Base-by-base conservation (phyloP, 2,888 invertebrate species). In the Pandemis cinnamomeana region DNA sequence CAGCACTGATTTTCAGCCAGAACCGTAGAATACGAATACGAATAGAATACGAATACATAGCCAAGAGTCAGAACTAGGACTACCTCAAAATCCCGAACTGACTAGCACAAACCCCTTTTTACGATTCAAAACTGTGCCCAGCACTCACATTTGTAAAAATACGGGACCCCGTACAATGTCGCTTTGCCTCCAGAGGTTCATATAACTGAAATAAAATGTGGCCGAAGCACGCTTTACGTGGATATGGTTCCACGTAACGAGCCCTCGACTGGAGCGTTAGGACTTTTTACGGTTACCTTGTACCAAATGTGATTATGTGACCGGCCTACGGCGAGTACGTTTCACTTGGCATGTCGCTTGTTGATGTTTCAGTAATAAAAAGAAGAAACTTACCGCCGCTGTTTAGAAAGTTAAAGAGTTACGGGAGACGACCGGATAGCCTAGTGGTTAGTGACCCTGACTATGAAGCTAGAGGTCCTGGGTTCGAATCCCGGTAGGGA, bases 191-290 rank as follows among this genome's bases (percentile, higher is more conserved):
- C 61, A 20, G 46, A 48, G 48, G 55, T 58, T 58, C 58, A 71
- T 66, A 66, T 71, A 66, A 66, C 48, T 60, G 42, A 58, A 71
- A 71, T 71, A 71, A 71, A 71, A 66, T 60, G 66, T 60, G 15
- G 60, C 46, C 61, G 48, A 48, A 69, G 69, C 55, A 46, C 66
- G 46, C n/a, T 41, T 48, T 60, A 41, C 48, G 2, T 58, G n/a
- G 48, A 71, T 58, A 60, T 46, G 60, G 58, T 66, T 64, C 62
- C 62, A 5, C 48, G 20, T 66, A 36, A 66, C 60, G 71, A 48
- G 70, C 48, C 27, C 60, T 36, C 61, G 41, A 60, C n/a, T 67
- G 41, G 51, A 44, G 42, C 15, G 58, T 48, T 66, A 42, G 60
- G 48, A 42, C 62, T 66, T 60, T 71, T 71, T 71, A 71, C 60